These are phyloP conservation scores for Gallinago media DNA, from an alignment of 2,113 vertebrate genomes.

Conservation along the genomic window DNA sequence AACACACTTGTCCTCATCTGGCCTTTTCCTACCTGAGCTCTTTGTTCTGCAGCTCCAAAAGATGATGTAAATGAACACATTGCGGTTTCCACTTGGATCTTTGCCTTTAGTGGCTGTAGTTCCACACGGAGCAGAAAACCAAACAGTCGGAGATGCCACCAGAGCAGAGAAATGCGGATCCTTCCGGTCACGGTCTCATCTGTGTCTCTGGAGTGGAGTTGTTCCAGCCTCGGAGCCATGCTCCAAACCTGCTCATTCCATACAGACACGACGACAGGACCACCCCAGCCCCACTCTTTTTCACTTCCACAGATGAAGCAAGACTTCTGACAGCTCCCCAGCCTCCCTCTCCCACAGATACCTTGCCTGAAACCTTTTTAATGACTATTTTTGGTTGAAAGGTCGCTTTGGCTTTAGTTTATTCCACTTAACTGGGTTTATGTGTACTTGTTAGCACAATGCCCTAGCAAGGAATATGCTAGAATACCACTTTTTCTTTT, in stretches of 20 bases:
- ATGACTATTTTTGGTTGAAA: background rate
- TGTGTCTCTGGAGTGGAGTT: background rate
- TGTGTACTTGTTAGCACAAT: background rate
- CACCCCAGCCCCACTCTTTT: background rate
- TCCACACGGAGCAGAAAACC: background rate
- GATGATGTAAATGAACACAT: rapidly evolving
- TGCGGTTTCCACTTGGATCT: background rate
- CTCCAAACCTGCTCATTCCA: background rate
- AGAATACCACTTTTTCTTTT: background rate
- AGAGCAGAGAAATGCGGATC: rapidly evolving
- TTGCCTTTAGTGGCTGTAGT: background rate
- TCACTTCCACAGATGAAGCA: background rate
- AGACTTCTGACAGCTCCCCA: background rate
- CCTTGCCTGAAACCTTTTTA: background rate
- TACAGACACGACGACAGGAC: background rate
- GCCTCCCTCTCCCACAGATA: background rate
- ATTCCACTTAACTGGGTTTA: background rate
- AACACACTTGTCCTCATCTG: background rate
- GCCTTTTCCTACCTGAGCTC: background rate
- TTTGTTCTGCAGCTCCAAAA: background rate
- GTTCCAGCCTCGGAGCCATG: background rate
- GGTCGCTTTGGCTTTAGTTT: background rate
- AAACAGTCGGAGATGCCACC: background rate
- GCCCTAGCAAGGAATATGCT: background rate
- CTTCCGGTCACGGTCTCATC: background rate